phyloP scores from a whole-genome alignment of 35 echinoderm and acorn worm species.

The Apostichopus parvimensis region DNA sequence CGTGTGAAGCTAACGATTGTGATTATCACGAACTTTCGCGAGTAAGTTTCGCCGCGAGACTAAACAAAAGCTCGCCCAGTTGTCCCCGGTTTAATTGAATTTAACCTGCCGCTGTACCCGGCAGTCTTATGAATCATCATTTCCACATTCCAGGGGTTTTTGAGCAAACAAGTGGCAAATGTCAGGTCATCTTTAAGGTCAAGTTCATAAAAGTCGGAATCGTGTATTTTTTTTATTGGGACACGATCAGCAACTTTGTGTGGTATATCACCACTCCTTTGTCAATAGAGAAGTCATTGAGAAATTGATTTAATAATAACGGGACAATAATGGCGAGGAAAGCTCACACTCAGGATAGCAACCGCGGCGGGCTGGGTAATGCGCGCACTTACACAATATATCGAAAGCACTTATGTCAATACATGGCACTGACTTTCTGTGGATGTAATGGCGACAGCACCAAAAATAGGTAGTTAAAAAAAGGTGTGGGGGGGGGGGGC shows the following conservation, averaged over 20 bases:
- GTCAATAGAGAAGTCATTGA: constrained; percentile 39
- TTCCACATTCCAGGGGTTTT: constrained; percentile 49
- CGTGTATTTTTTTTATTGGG: neutral
- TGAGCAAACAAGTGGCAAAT: constrained; percentile 38
- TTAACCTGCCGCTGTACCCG: neutral
- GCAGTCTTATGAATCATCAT: constrained; percentile 31
- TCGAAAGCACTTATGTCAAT: no score
- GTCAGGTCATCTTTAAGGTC: constrained; percentile 33
- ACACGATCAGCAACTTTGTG: neutral
- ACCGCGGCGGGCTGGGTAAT: no score
- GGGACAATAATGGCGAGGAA: no score
- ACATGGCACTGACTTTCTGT: no score
- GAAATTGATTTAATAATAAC: neutral
- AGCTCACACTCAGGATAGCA: no score
- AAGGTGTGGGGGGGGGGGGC: no score
- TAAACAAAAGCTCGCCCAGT: neutral
- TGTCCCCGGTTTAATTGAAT: neutral
- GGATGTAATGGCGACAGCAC: no score
- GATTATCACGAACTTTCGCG: neutral
- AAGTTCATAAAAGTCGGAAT: constrained; percentile 30
- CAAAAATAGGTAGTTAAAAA: no score
- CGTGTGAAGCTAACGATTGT: neutral
- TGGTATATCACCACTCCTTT: neutral
- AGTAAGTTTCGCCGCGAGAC: constrained; percentile 13
- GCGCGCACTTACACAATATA: no score